A percentile compares a stretch with the other conserved stretches of the same genome.
phyloP scores from a whole-genome alignment of 1,140 invertebrate species.

The Harlomillsia oculata region DNA sequence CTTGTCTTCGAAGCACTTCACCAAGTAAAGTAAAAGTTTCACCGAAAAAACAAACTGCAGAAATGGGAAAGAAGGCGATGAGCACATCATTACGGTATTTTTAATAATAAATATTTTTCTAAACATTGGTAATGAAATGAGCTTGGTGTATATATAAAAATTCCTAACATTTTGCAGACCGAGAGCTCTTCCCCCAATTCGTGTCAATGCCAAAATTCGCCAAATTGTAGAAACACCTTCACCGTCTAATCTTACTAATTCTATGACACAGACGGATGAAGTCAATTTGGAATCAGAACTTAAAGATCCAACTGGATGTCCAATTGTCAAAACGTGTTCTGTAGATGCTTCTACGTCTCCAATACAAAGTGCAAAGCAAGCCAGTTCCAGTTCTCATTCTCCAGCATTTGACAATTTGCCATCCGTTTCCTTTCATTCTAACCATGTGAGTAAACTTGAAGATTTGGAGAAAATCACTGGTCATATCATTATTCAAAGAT shows the following conservation, averaged over 20 bases:
- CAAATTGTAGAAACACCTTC: slow-evolving; percentile 8
- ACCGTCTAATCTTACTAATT: neutral
- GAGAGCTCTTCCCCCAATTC: slow-evolving; percentile 7
- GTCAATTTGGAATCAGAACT: neutral
- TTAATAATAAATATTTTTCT: no score
- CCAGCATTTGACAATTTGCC: no score
- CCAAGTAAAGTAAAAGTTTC: no score
- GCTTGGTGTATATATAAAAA: no score
- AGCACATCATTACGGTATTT: no score
- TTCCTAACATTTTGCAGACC: no score
- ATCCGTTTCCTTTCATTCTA: slow-evolving; percentile 4
- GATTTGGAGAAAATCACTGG: slow-evolving; percentile 27
- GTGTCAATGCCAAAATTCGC: slow-evolving; percentile 25
- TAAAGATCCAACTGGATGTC: slow-evolving; percentile 4
- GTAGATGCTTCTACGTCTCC: slow-evolving; percentile 18
- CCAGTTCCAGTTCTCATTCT: neutral
- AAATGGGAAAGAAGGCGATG: no score
- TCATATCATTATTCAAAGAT: slow-evolving; percentile 24
- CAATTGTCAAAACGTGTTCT: neutral
- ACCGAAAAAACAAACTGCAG: no score
- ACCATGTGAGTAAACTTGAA: slow-evolving; percentile 19
- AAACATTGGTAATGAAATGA: no score
- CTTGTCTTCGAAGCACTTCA: no score
- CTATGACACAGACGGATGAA: neutral
- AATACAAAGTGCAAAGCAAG: neutral